These are phyloP conservation scores for Phenganax subtilis DNA, from an alignment of 92 coral and sea anemone species.

Conservation along the genomic window DNA sequence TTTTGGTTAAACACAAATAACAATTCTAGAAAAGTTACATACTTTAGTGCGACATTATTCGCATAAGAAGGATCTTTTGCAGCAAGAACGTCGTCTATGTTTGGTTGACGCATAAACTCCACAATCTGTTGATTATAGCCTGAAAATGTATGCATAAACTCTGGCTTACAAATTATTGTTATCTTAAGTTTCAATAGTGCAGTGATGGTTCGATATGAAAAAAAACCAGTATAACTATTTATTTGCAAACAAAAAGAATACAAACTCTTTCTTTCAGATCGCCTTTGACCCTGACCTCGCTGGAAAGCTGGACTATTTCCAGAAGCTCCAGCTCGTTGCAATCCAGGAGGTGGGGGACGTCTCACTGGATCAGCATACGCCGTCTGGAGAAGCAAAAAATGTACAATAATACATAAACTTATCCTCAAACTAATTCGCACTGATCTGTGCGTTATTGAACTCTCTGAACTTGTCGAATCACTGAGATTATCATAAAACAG, in stretches of 20 bases:
- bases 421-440: background rate
- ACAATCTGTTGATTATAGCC: slow-evolving; percentile 93
- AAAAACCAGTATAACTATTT: background rate
- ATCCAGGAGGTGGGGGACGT: slow-evolving; percentile 37
- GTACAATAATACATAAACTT: background rate
- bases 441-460: background rate
- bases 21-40: slow-evolving; percentile 22
- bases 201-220: background rate
- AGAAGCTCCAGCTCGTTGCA: slow-evolving; percentile 17
- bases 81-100: slow-evolving; percentile 65
- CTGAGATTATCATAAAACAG: background rate
- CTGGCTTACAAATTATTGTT: too few species aligned
- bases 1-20: background rate
- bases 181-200: too few species aligned
- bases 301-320: background rate
- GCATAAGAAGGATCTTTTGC: slow-evolving; percentile 63
- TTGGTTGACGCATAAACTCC: slow-evolving; percentile 78
- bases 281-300: slow-evolving; percentile 9
- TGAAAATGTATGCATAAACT: slow-evolving; percentile 23
- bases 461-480: background rate
- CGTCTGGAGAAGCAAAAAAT: background rate
- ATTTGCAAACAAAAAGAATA: background rate
- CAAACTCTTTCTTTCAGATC: slow-evolving; percentile 5
- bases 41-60: slow-evolving; percentile 73
- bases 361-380: slow-evolving; percentile 35